A percentile compares a stretch with the other conserved stretches of the same genome.
phyloP scores from a whole-genome alignment of 2,113 vertebrate genomes.

The Neopipo cinnamomea region DNA sequence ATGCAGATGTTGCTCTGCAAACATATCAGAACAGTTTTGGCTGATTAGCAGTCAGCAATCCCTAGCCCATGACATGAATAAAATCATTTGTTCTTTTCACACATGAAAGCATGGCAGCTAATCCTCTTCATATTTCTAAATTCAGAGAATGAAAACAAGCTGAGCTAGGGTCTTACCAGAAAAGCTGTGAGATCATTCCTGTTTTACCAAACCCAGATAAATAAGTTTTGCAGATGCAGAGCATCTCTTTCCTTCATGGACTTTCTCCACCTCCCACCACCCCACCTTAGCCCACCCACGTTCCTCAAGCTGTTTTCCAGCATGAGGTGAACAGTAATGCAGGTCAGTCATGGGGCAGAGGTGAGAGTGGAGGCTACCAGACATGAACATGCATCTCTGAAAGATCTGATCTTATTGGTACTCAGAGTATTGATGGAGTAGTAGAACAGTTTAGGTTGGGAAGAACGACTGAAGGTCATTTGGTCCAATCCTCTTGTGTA shows the following conservation, averaged over 20 bases:
- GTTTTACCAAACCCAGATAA: not conserved
- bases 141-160: constrained; percentile 1
- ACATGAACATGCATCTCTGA: not conserved
- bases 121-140: constrained; percentile 42
- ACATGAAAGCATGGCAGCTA: constrained; percentile 37
- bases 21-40: constrained; percentile 25
- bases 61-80: constrained; percentile 13
- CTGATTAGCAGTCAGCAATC: constrained; percentile 50
- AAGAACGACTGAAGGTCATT: not conserved
- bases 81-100: constrained; percentile 56
- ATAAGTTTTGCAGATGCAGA: not conserved
- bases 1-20: constrained; percentile 49
- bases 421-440: not conserved
- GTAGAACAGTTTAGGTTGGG: not conserved
- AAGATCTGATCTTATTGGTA: not conserved
- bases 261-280: not conserved
- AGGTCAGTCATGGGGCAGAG: not conserved
- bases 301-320: not conserved
- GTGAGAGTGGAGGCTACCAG: not conserved
- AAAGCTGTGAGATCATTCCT: constrained; percentile 3
- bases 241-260: not conserved
- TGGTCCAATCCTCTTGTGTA: not conserved
- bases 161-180: not conserved
- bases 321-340: not conserved
- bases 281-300: not conserved